A percentile compares a stretch with the other conserved stretches of the same genome.
Conservation (phyloP, 1,140 invertebrate genomes). For the Diplogasteroides magnus region DNA sequence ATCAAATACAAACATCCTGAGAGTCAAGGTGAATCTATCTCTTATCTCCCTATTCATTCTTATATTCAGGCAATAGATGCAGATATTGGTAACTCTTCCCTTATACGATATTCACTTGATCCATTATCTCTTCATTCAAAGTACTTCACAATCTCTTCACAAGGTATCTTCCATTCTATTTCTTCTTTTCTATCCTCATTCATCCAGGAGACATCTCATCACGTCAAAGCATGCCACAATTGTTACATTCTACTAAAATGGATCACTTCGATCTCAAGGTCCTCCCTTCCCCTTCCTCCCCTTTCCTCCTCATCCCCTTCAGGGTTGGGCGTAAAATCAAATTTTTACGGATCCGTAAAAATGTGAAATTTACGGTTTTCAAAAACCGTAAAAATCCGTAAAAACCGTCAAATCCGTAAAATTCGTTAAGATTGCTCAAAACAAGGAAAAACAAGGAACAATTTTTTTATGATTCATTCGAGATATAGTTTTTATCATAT, state of each 20-base stretch:
- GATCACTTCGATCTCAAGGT: background rate
- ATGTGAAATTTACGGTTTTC: no score
- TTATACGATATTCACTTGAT: constrained; percentile 47
- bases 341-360: no score
- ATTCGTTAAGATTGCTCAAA: no score
- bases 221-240: constrained; percentile 41
- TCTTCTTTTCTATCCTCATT: no score
- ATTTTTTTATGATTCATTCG: no score
- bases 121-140: constrained; percentile 37
- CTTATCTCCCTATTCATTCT: background rate
- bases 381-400: no score
- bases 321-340: no score
- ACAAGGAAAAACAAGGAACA: no score
- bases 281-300: background rate
- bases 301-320: no score
- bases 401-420: no score
- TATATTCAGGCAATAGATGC: constrained; percentile 44
- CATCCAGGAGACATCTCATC: constrained; percentile 44
- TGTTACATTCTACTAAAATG: constrained; percentile 14
- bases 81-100: constrained; percentile 42
- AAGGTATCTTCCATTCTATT: no score
- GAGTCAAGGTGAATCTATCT: constrained; percentile 36
- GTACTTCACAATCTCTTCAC: constrained; percentile 42
- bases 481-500: no score
- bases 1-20: constrained; percentile 37